Evolutionary conservation across 1,140 invertebrate species (phyloP), one percentile per base, ranked within the genome.

Genomic region (Zaprionus kolodkinae): DNA sequence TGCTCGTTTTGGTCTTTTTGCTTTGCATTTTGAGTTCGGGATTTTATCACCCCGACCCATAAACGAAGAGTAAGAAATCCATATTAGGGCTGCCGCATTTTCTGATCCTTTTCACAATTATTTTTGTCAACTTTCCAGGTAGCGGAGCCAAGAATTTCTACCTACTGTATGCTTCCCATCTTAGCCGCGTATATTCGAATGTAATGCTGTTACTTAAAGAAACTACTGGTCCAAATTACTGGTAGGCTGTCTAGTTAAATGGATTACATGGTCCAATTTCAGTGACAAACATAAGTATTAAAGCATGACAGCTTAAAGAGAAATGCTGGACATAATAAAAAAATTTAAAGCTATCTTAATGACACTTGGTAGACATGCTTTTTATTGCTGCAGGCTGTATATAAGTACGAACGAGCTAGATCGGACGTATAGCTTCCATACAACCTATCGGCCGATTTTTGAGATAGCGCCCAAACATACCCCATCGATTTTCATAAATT

Each of bases 71-170:
- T 59, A 71, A 80, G 65, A 87, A 81, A 82, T 87, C 79, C 76
- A 75, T 68, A n/a, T 36, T 60, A 64, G 76, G 64, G 50, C 65
- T 66, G 36, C 50, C 25, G 62, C 63, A 30, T 50, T 50, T 63
- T 66, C 63, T 72, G 85, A 89, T 89, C 84, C 85, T 73, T 84
- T 78, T 67, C 45, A 84, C 85, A 89, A 81, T 76, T 74, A 89
- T 89, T 89, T 90, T 81, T 81, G 81, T 89, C 85, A 89, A 89
- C 85, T 81, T 55, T 78, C 27, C 85, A 89, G 85, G 81, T 85
- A 89, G 81, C 62, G 55, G 61, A 50, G 50, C 50, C 33, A 38
- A 75, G 79, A 83, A 80, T 83, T 80, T 60, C 73, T 88, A 80
- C 80, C 83, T 87, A 88, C 55, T 60, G 30, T 7, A 27, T 13